Evolutionary conservation across 2,888 invertebrate genomes (phyloP).

Genomic region (Rhodophaea formosa): DNA sequence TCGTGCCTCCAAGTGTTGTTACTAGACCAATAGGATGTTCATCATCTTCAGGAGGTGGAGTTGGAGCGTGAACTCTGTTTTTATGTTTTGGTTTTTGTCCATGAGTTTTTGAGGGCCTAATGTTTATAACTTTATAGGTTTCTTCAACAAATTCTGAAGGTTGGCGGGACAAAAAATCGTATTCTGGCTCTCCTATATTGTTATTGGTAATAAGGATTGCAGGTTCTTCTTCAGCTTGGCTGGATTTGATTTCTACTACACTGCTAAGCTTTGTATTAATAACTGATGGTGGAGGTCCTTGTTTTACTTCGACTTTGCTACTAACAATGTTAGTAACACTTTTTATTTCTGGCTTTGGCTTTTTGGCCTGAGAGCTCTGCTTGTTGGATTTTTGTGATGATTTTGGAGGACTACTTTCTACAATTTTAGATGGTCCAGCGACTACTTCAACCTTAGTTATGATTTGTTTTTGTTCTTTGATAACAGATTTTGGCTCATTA

Average conservation of each 20-base stretch:
- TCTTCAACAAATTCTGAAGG: conserved; percentile 92
- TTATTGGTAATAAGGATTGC: conserved; percentile 84
- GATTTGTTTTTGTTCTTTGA: conserved; percentile 70
- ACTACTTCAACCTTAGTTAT: conserved; percentile 81
- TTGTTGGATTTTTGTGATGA: conserved; percentile 54
- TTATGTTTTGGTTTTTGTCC: conserved; percentile 74
- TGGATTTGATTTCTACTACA: conserved; percentile 78
- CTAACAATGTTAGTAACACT: conserved; percentile 66
- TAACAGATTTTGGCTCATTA: conserved; percentile 69
- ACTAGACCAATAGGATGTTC: conserved; percentile 90
- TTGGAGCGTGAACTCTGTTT: conserved; percentile 62
- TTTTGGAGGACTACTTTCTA: conserved; percentile 60
- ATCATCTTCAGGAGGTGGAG: conserved; percentile 78
- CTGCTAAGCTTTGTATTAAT: conserved; percentile 75
- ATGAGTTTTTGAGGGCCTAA: conserved; percentile 84
- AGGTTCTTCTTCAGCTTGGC: conserved; percentile 75
- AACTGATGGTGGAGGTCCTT: conserved; percentile 55
- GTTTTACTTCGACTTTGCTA: conserved; percentile 76
- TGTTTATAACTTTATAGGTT: conserved; percentile 90
- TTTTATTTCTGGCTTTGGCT: conserved; percentile 60
- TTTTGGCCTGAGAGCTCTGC: conserved; percentile 48
- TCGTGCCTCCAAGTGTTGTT: conserved; percentile 91
- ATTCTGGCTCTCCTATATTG: conserved; percentile 90
- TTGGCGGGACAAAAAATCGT: conserved; percentile 91
- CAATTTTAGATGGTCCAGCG: conserved; percentile 72